Evolutionary conservation across 1,140 invertebrate genomes (phyloP), one percentile per base, ranked within the genome.

Genomic region (Cepaea nemoralis): DNA sequence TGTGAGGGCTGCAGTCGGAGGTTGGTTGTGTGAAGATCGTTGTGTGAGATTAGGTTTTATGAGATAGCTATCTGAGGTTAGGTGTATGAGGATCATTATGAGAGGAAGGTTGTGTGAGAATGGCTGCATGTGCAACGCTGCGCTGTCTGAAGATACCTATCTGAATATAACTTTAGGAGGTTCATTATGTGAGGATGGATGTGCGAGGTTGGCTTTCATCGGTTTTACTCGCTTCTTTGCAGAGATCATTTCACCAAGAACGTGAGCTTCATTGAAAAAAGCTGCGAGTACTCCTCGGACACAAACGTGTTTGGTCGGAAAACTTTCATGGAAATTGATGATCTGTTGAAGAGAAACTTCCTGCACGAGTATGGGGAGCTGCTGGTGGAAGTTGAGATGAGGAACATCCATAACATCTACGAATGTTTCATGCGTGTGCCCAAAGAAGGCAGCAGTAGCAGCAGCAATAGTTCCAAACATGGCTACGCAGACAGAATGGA

Each of bases 331-430:
- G 94, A 95, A 2, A 94, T 96, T 31, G 93, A 93, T 1, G 96
- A 97, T 86, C 93, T 97, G 70, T 94, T 94, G 88, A 93, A 93
- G 0, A 93, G 95, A 6, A 94, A 94, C 87, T 97, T 97, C 90
- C 94, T 95, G 33, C 95, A 96, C 87, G 94, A 95, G 16, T 95
- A 95, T 84, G 96, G 95, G 1, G 95, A 97, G 89, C 96, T 97
- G 87, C 94, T 96, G 84, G 92, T 97, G 63, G 96, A 97, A 87
- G 91, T 97, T 73, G 94, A 94, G 40, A 94, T 97, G 92, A 93
- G 95, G 27, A 95, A 95, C 84, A 93, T 96, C 37, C 92, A 94
- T 76, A 96, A 95, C 3, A 92, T 95, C 5, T 96, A 95, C 91
- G 94, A 95, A 83, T 94, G 94, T 78, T 95, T 84, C 63, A 74